Evolutionary conservation across 2,797 vertebrate genomes (phyloP).

Genomic region (Dermochelys coriacea): DNA sequence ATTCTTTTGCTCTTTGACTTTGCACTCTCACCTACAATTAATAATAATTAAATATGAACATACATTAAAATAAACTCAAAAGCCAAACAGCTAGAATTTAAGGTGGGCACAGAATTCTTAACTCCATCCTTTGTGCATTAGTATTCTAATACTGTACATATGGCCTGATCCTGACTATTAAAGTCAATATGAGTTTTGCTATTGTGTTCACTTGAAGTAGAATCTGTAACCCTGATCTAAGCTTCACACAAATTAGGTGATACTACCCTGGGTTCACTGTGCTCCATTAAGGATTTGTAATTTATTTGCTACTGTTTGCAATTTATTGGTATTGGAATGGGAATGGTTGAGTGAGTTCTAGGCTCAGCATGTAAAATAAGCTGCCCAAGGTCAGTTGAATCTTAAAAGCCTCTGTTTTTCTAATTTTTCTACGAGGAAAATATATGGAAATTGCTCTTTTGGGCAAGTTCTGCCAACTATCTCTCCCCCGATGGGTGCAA

Average conservation of each 20-base stretch:
- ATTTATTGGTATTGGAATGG: background rate
- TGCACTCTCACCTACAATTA: constrained; percentile 57
- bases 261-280: accelerated
- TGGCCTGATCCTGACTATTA: background rate
- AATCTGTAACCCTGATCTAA: background rate
- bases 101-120: background rate
- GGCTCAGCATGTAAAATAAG: background rate
- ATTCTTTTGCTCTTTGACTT: constrained; percentile 53
- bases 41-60: constrained; percentile 51
- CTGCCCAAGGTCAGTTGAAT: background rate
- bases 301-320: accelerated
- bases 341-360: background rate
- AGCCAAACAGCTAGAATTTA: constrained; percentile 30
- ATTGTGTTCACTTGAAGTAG: background rate
- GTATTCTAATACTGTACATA: background rate
- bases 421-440: background rate
- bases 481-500: background rate
- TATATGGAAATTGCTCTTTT: background rate
- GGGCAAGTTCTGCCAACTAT: background rate
- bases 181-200: no score
- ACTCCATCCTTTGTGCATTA: background rate
- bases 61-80: constrained; percentile 60
- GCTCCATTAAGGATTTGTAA: background rate
- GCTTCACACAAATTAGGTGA: accelerated
- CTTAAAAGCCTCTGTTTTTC: background rate